Base-by-base conservation (phyloP, 1,140 invertebrate genomes). In the Drosophila sp. region DNA sequence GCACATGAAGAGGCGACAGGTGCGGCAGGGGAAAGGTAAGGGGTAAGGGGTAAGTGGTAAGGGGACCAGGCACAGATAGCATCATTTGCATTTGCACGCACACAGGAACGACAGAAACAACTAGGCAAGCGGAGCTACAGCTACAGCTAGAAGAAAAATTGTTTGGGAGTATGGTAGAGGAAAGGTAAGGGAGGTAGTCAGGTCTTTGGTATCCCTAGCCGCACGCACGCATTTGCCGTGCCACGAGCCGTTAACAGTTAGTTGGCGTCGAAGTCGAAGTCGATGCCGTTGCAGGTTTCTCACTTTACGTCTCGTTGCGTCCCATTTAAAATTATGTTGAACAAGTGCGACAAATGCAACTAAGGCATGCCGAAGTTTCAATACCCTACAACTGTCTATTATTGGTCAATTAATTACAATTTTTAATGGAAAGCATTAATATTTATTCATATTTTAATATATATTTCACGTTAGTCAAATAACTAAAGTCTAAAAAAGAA, bases 231-330 rank as follows among this genome's bases (percentile, higher is more conserved):
- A 80, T 65, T 66, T 46, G 65, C 65, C 36, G 16, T 29, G 38
- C 59, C 75, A 76, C 57, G 56, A 74, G 72, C 75, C 78, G 78
- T 81, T 87, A 86, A 81, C 82, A 78, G 81, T 86, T 86, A 86
- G 74, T 78, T 86, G 65, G 72, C 72, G 53, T 54, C 34, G n/a
- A 11, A 53, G 29, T 38, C 43, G 21, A 21, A 21, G 29, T 38
- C 43, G 43, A 27, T 61, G 59, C 16, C 54, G 62, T n/a, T 80
- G 82, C 82, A 81, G 82, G 66, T 76, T 87, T 82, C 78, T 70
- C 82, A 81, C 82, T 82, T 86, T 86, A 82, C 82, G 82, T 87
- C 76, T 89, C 82, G 82, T 87, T 86, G 83, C 83, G 82, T 86
- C 82, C 82, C 82, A 86, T 86, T 86, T 89, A 89, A 86, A 86